Conservation (phyloP, 2,113 vertebrate genomes). For the Marcusenius ussheri region DNA sequence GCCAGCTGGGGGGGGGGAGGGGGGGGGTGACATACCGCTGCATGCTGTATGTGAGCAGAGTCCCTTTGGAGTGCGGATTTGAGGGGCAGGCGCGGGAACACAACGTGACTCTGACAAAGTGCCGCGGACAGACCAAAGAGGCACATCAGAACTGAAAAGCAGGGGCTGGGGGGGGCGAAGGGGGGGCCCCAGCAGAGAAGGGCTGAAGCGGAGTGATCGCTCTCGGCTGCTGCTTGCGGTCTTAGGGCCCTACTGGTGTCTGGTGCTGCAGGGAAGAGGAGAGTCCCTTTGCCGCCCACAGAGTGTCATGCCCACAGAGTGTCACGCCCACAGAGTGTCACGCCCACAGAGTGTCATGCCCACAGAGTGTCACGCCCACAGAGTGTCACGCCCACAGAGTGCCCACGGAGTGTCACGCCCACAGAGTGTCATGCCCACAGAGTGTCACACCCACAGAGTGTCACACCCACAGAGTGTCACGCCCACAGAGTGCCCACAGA, state of each 20-base stretch:
- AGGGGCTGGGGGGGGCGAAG: background rate
- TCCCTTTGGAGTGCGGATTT: background rate
- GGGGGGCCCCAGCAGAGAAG: background rate
- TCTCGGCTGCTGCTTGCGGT: background rate
- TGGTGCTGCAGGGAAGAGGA: background rate
- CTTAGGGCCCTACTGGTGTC: background rate
- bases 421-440: too few species aligned
- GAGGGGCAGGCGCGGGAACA: background rate
- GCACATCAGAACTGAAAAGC: background rate
- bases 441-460: too few species aligned
- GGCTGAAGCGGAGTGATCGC: background rate
- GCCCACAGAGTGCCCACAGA: too few species aligned
- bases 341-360: background rate
- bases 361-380: background rate
- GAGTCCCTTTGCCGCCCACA: background rate
- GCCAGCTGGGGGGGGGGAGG: background rate
- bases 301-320: too few species aligned
- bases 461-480: too few species aligned
- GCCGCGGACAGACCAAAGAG: background rate
- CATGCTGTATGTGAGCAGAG: background rate
- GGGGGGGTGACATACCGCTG: background rate
- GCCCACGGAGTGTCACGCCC: too few species aligned
- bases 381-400: too few species aligned
- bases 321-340: too few species aligned
- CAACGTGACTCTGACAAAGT: background rate